These are phyloP conservation scores for Anthonomus grandis DNA, from an alignment of 1,140 invertebrate species.

Conservation along the genomic window DNA sequence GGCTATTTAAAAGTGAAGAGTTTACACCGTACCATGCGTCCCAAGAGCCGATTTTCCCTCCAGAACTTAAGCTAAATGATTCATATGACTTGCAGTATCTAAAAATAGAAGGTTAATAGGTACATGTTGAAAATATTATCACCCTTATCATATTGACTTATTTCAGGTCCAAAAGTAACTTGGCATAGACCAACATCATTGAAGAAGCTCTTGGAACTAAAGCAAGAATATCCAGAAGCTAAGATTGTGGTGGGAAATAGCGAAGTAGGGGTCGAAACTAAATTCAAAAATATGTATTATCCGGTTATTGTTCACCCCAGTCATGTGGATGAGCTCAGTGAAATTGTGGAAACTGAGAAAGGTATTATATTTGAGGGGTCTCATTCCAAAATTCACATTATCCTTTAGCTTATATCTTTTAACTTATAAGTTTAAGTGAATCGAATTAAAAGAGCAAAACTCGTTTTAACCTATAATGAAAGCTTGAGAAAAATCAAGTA, in stretches of 20 bases:
- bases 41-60: slow-evolving; percentile 93
- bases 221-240: slow-evolving; percentile 67
- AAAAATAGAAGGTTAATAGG: slow-evolving; percentile 57
- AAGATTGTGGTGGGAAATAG: slow-evolving; percentile 93
- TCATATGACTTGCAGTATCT: slow-evolving; percentile 64
- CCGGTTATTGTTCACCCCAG: slow-evolving; percentile 76
- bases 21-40: slow-evolving; percentile 77
- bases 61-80: slow-evolving; percentile 72
- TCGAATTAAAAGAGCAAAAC: no score
- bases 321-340: slow-evolving; percentile 66
- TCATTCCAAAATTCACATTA: no score
- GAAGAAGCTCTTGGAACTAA: slow-evolving; percentile 68
- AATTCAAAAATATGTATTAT: slow-evolving; percentile 83
- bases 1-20: slow-evolving; percentile 62
- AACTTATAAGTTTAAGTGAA: no score
- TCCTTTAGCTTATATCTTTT: no score
- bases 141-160: not conserved
- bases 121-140: not conserved
- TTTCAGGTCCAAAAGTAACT: slow-evolving; percentile 9
- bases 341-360: slow-evolving; percentile 54
- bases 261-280: slow-evolving; percentile 90
- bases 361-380: no score
- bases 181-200: slow-evolving; percentile 64
- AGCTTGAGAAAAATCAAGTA: no score
- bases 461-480: no score